phyloP scores from a whole-genome alignment of 1,140 invertebrate species.

The Plectrocnemia conspersa region DNA sequence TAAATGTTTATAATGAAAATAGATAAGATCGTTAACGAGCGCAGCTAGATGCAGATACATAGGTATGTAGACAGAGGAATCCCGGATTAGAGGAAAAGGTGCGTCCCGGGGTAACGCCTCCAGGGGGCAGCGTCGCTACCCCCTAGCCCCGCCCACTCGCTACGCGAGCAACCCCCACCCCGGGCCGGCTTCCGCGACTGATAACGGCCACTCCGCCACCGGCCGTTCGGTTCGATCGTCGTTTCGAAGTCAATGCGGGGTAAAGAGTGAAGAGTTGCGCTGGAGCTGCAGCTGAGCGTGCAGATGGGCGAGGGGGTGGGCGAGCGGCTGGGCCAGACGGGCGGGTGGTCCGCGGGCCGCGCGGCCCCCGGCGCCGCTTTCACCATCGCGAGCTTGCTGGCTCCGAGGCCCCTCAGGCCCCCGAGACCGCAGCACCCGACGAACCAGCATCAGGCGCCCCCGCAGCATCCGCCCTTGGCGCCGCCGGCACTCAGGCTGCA shows the following conservation, averaged over 20 bases:
- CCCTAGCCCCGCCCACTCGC: constrained; percentile 36
- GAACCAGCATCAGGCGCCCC: constrained; percentile 69
- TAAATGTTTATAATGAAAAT: too few relatives aligned
- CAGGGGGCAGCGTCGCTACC: constrained; percentile 40
- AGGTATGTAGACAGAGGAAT: too few relatives aligned
- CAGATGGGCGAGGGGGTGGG: constrained; percentile 34
- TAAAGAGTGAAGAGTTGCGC: not conserved
- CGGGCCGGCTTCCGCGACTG: constrained; percentile 27
- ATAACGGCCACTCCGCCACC: constrained; percentile 38
- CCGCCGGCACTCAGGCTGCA: constrained; percentile 48
- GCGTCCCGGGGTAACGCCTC: constrained; percentile 26
- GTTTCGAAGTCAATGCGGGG: constrained; percentile 2
- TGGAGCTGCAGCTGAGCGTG: too few relatives aligned
- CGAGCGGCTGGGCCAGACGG: constrained; percentile 34
- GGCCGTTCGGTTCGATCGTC: constrained; percentile 6
- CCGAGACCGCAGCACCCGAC: constrained; percentile 65
- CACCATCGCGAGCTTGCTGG: constrained; percentile 77
- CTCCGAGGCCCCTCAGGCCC: constrained; percentile 46
- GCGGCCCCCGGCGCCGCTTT: constrained; percentile 55
- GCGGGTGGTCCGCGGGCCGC: constrained; percentile 42
- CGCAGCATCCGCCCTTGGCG: constrained; percentile 43
- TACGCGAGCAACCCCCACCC: constrained; percentile 28
- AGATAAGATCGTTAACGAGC: too few relatives aligned
- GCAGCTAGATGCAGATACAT: too few relatives aligned
- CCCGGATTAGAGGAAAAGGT: too few relatives aligned